A percentile compares a stretch with the other conserved stretches of the same genome.
Conservation (phyloP, 2,113 vertebrate species). For the Engystomops pustulosus region DNA sequence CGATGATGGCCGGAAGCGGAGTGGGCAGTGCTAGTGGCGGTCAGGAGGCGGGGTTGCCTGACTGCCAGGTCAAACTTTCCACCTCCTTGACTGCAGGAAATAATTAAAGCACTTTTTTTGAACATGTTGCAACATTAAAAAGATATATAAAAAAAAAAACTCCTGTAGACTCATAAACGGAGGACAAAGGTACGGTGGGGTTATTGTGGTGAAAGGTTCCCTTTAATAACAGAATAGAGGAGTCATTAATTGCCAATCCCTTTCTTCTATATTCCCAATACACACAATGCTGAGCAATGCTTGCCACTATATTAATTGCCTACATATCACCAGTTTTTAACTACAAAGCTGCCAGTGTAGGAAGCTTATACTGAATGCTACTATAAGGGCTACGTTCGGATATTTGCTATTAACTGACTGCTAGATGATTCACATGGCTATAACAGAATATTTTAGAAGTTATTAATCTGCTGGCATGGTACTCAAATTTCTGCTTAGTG, state of each 20-base stretch:
- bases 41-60: too few species aligned
- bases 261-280: neutral
- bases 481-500: neutral
- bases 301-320: neutral
- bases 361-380: neutral
- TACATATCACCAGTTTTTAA: neutral
- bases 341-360: neutral
- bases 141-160: too few species aligned
- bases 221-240: too few species aligned
- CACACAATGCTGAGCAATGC: neutral
- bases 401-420: neutral
- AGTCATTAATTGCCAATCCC: neutral
- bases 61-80: too few species aligned
- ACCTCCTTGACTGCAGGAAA: too few species aligned
- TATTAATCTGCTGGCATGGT: neutral
- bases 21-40: too few species aligned
- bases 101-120: too few species aligned
- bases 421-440: neutral
- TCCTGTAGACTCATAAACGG: too few species aligned
- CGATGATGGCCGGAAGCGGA: too few species aligned
- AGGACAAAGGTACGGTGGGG: too few species aligned
- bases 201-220: too few species aligned
- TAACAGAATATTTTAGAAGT: conserved; percentile 3
- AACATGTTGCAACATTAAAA: too few species aligned
- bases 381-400: neutral